phyloP scores from a whole-genome alignment of 2,113 vertebrate species.

The Misgurnus mizolepis region DNA sequence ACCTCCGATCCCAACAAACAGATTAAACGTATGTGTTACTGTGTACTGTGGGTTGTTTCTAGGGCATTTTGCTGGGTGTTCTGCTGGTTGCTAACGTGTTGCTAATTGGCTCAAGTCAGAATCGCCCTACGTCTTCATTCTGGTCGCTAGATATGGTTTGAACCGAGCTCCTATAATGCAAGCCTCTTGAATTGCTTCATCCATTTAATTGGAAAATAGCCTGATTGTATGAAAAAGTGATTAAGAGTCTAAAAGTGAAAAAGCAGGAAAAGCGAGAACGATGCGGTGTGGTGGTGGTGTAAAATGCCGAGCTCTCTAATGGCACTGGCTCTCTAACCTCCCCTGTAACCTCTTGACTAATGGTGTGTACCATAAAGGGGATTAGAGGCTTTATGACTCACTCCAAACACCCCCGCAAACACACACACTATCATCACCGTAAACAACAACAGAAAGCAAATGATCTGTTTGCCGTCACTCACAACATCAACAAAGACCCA shows the following conservation, averaged over 20 bases:
- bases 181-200: too few relatives aligned
- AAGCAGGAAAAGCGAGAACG: conserved; percentile 6
- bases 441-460: conserved; percentile 55
- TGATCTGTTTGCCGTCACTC: conserved; percentile 56
- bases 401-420: conserved; percentile 38
- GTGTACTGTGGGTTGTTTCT: too few relatives aligned
- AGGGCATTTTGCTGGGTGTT: too few relatives aligned
- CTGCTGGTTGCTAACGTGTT: too few relatives aligned
- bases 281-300: conserved; percentile 19
- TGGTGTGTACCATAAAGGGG: conserved; percentile 53
- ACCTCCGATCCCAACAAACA: too few relatives aligned
- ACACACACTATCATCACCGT: conserved; percentile 24
- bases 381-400: conserved; percentile 51
- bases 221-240: not conserved
- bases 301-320: conserved; percentile 57
- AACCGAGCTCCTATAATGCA: too few relatives aligned
- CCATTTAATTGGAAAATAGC: not conserved
- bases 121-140: too few relatives aligned
- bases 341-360: conserved; percentile 60
- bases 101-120: too few relatives aligned
- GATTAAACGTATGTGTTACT: too few relatives aligned
- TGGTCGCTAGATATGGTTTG: too few relatives aligned
- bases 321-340: conserved; percentile 46
- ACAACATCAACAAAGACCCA: conserved; percentile 42
- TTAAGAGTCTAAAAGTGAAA: not conserved